Evolutionary conservation across 2,113 vertebrate species (phyloP).

Genomic region (Butorides virescens): DNA sequence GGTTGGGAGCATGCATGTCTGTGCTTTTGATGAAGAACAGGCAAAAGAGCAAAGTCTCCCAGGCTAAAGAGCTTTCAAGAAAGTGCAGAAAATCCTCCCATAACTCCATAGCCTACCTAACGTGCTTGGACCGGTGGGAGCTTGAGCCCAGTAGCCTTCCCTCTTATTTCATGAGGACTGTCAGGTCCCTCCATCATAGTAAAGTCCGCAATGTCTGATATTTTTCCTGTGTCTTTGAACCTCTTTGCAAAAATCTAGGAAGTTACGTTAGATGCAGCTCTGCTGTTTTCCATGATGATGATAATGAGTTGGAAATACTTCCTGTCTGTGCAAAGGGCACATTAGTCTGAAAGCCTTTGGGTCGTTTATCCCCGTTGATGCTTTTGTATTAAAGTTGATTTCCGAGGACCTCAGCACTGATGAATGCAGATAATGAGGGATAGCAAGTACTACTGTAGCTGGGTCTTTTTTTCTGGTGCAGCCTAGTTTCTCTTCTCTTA

Average conservation of each 20-base stretch:
- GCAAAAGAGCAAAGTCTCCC: not conserved
- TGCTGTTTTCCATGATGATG: not conserved
- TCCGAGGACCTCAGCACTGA: not conserved
- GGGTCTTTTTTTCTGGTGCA: not conserved
- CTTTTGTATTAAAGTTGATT: not conserved
- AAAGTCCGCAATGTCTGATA: not conserved
- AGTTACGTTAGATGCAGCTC: not conserved
- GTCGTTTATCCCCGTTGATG: not conserved
- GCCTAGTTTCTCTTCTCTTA: conserved; percentile 28
- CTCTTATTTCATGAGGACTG: accelerated
- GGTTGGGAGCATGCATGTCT: accelerated
- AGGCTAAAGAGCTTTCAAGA: not conserved
- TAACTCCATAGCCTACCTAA: not conserved
- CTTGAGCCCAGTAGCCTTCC: not conserved
- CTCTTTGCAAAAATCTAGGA: not conserved
- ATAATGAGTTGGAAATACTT: not conserved
- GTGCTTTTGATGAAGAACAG: not conserved
- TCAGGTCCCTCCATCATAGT: not conserved
- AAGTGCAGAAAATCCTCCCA: not conserved
- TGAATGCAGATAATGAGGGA: not conserved
- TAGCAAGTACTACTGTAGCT: not conserved
- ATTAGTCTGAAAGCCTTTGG: not conserved
- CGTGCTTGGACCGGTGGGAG: accelerated
- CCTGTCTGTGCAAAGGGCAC: not conserved
- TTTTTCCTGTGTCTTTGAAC: not conserved